phyloP scores from a whole-genome alignment of 2,113 vertebrate species.

The Siniperca knerii region DNA sequence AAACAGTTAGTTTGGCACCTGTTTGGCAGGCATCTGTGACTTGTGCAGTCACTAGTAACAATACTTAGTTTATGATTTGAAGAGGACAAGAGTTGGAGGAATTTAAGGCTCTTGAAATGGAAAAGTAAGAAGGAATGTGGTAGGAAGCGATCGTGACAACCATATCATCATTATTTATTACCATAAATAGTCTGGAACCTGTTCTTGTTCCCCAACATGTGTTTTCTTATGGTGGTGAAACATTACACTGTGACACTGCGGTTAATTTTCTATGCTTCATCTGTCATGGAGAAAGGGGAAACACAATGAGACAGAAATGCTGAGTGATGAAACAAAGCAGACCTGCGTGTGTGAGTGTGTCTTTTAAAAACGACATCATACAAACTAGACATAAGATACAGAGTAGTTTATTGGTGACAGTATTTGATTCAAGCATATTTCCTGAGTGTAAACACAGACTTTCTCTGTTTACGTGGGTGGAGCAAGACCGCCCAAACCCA shows the following conservation, averaged over 20 bases:
- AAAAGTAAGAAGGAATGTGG: neutral
- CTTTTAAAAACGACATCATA: neutral
- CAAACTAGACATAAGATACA: neutral
- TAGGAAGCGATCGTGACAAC: neutral
- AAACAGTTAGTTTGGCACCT: neutral
- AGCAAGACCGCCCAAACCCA: neutral
- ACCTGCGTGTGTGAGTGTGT: neutral
- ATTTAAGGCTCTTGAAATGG: neutral
- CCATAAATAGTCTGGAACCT: too few relatives aligned
- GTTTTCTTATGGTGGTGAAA: neutral
- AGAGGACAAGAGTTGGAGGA: neutral
- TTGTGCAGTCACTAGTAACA: neutral
- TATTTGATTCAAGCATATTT: conserved; percentile 36
- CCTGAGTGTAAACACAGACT: conserved; percentile 46
- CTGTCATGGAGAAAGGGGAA: neutral
- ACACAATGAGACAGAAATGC: neutral
- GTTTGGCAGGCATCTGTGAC: neutral
- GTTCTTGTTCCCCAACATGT: neutral
- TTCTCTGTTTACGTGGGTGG: neutral
- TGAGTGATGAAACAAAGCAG: neutral
- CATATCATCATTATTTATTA: neutral
- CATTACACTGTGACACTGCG: too few relatives aligned
- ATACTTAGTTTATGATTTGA: neutral
- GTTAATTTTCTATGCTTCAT: too few relatives aligned
- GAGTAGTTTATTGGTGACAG: conserved; percentile 49